phyloP scores from a whole-genome alignment of 2,797 vertebrate genomes.

The Pagetopsis macropterus region DNA sequence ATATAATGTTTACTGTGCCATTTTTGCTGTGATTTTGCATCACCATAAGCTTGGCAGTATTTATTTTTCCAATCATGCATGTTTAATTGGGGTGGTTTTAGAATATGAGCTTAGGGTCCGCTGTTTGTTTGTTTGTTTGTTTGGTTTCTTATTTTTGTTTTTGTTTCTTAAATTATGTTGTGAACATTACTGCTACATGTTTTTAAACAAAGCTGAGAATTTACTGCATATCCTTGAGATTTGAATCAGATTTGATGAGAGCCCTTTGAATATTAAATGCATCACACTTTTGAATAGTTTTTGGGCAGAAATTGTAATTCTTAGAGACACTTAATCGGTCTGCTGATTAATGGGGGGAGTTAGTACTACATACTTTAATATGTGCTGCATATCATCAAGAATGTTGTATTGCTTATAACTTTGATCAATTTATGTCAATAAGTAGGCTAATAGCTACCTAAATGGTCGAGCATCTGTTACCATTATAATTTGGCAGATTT shows the following conservation, averaged over 20 bases:
- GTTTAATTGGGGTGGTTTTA: conserved; percentile 26
- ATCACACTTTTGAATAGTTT: conserved; percentile 8
- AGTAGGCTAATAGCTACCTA: conserved; percentile 21
- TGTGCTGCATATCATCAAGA: conserved; percentile 26
- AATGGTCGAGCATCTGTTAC: conserved; percentile 12
- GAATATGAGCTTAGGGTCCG: conserved; percentile 1
- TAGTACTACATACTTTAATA: neutral
- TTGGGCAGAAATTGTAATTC: neutral
- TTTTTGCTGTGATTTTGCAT: conserved; percentile 27
- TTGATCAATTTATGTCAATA: conserved; percentile 11
- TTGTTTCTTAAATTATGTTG: conserved; percentile 26
- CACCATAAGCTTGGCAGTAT: conserved; percentile 2
- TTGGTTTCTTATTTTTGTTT: conserved; percentile 3
- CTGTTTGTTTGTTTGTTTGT: conserved; percentile 19
- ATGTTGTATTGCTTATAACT: conserved; percentile 9
- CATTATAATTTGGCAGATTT: conserved; percentile 13
- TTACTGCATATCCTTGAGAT: conserved; percentile 24
- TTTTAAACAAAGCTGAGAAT: conserved; percentile 16
- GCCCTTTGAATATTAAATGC: conserved; percentile 13
- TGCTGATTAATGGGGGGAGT: conserved; percentile 2
- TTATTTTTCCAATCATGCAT: conserved; percentile 26
- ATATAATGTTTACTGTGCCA: conserved; percentile 12
- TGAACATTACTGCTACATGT: conserved; percentile 40
- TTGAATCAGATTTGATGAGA: conserved; percentile 42
- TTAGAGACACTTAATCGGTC: conserved; percentile 1